phyloP scores from a whole-genome alignment of 1,140 invertebrate species.

The Thrips palmi region DNA sequence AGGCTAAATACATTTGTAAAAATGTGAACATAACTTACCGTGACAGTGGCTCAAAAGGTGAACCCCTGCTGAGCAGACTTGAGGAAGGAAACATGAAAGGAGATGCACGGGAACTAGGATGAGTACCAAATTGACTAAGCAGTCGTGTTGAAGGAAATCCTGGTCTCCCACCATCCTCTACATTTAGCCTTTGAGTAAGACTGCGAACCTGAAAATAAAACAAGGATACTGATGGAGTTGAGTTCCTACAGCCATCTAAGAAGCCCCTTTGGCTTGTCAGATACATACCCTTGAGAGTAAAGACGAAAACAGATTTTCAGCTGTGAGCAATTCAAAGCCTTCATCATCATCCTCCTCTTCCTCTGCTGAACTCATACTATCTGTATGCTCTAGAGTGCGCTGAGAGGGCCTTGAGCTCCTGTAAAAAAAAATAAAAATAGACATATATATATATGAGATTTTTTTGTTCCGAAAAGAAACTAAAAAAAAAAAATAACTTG shows the following conservation, averaged over 20 bases:
- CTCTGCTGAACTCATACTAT: conserved; percentile 71
- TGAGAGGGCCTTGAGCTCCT: conserved; percentile 52
- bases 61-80: no score
- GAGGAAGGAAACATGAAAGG: not conserved
- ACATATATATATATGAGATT: no score
- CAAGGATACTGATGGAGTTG: conserved; percentile 1
- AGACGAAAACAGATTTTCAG: conserved; percentile 77
- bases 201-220: conserved; percentile 43
- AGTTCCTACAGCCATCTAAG: not conserved
- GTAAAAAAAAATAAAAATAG: conserved; percentile 14
- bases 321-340: conserved; percentile 73
- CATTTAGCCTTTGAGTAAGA: conserved; percentile 64
- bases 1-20: no score
- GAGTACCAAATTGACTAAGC: conserved; percentile 22
- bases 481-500: no score
- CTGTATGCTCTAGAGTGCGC: conserved; percentile 44
- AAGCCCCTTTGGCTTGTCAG: not conserved
- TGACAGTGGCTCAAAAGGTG: no score
- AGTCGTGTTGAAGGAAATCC: conserved; percentile 33
- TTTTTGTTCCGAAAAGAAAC: no score
- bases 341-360: conserved; percentile 61
- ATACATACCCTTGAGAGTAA: conserved; percentile 52
- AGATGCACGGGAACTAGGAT: conserved; percentile 2
- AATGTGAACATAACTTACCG: no score
- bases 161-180: conserved; percentile 44